These are phyloP conservation scores for Heliothis subflexa DNA, from an alignment of 1,140 invertebrate genomes.

Conservation along the genomic window DNA sequence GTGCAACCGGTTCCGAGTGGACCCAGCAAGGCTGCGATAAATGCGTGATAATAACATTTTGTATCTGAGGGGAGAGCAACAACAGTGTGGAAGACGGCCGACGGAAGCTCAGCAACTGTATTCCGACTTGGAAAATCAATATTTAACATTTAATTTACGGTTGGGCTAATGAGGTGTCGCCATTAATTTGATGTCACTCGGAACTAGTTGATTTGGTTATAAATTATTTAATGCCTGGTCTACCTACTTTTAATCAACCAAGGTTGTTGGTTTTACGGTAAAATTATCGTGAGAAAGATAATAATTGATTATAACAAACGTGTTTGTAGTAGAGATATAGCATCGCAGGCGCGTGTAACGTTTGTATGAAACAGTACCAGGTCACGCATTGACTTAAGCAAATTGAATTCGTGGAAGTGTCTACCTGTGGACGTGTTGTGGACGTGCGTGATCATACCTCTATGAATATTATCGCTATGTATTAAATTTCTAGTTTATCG, in stretches of 20 bases:
- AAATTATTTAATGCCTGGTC: constrained; percentile 4
- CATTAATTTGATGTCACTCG: constrained; percentile 24
- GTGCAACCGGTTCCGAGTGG: constrained; percentile 58
- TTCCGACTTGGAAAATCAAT: constrained; percentile 32
- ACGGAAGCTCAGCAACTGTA: constrained; percentile 20
- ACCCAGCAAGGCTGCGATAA: constrained; percentile 56
- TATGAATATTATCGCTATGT: constrained; percentile 31
- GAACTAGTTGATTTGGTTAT: constrained; percentile 30
- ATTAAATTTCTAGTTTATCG: constrained; percentile 38
- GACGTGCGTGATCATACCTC: constrained; percentile 31
- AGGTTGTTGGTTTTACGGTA: neutral
- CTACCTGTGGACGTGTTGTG: constrained; percentile 9
- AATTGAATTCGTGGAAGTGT: constrained; percentile 36
- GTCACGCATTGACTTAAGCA: constrained; percentile 27
- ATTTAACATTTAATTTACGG: constrained; percentile 34
- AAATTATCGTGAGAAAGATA: neutral
- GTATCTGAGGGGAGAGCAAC: constrained; percentile 26
- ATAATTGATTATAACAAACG: neutral
- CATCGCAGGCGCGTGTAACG: neutral
- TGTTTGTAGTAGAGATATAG: neutral
- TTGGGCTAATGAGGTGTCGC: neutral
- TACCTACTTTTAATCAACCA: neutral
- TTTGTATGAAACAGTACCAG: constrained; percentile 10
- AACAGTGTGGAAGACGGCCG: neutral
- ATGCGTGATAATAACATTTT: constrained; percentile 51